Evolutionary conservation across 2,113 vertebrate genomes (phyloP).

Genomic region (Accipiter virgatus): DNA sequence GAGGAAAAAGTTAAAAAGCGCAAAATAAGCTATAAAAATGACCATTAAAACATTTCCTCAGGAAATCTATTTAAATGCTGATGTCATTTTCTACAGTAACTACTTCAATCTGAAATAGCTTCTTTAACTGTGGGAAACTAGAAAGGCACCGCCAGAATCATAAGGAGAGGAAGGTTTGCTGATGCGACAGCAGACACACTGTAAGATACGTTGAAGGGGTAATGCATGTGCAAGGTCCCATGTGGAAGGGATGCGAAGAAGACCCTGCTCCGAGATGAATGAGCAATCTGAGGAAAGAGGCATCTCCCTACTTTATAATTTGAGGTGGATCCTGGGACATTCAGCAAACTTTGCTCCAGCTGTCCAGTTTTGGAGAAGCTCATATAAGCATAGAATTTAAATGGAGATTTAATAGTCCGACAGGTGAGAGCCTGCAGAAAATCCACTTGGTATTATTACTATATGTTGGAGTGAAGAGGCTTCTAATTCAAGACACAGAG

Average conservation of each 20-base stretch:
- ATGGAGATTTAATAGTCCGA: not conserved
- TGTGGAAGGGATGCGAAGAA: not conserved
- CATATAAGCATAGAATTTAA: not conserved
- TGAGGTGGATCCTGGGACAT: not conserved
- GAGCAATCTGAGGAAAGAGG: not conserved
- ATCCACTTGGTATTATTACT: not conserved
- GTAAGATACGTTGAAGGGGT: not conserved
- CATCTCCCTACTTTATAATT: not conserved
- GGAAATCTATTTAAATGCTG: conserved; percentile 50
- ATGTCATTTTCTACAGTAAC: conserved; percentile 11
- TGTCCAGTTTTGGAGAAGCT: not conserved
- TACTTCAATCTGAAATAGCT: not conserved
- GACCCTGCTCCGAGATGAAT: not conserved
- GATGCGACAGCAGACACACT: accelerated
- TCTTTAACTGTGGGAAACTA: not conserved
- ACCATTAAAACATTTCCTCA: conserved; percentile 43
- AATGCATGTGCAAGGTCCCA: not conserved
- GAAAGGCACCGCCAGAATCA: not conserved
- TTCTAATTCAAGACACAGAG: not conserved
- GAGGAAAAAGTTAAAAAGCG: not conserved
- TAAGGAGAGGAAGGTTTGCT: not conserved
- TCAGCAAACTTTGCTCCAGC: not conserved
- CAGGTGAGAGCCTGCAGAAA: not conserved
- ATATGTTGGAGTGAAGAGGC: not conserved
- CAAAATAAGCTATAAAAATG: conserved; percentile 29